phyloP scores from a whole-genome alignment of 2,797 vertebrate species.

The Morelia viridis region DNA sequence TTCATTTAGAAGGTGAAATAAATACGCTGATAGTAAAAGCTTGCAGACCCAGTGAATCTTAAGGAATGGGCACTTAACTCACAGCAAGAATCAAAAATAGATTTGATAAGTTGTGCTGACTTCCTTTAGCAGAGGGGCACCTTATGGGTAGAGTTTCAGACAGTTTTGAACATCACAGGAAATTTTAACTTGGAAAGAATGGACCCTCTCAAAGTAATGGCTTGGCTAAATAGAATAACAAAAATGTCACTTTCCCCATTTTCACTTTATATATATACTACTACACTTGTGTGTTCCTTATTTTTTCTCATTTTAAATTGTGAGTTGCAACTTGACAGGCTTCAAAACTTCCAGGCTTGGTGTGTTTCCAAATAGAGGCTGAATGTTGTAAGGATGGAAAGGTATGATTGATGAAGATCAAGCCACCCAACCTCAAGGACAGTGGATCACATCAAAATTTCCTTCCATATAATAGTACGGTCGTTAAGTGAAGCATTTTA shows the following conservation, averaged over 20 bases:
- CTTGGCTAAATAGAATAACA: neutral
- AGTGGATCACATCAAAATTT: neutral
- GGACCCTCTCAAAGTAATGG: neutral
- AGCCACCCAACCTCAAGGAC: neutral
- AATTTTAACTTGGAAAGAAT: constrained; percentile 48
- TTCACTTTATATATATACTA: neutral
- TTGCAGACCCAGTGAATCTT: constrained; percentile 61
- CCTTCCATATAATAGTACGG: neutral
- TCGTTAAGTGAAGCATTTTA: neutral
- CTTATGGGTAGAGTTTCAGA: constrained; percentile 64
- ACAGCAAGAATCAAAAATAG: constrained; percentile 47
- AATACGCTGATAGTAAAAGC: constrained; percentile 80
- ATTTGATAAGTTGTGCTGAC: constrained; percentile 62
- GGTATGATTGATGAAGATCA: neutral
- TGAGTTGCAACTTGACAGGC: neutral
- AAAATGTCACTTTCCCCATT: neutral
- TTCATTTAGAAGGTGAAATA: constrained; percentile 84
- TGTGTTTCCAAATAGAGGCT: neutral
- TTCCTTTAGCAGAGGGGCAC: constrained; percentile 51
- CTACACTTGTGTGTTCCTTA: neutral
- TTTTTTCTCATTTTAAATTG: neutral
- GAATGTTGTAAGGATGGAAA: neutral
- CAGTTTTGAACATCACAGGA: constrained; percentile 41
- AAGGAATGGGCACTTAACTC: constrained; percentile 54
- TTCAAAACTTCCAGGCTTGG: neutral